Evolutionary conservation across 2,888 invertebrate species (phyloP).

Genomic region (Aplocera efformata): DNA sequence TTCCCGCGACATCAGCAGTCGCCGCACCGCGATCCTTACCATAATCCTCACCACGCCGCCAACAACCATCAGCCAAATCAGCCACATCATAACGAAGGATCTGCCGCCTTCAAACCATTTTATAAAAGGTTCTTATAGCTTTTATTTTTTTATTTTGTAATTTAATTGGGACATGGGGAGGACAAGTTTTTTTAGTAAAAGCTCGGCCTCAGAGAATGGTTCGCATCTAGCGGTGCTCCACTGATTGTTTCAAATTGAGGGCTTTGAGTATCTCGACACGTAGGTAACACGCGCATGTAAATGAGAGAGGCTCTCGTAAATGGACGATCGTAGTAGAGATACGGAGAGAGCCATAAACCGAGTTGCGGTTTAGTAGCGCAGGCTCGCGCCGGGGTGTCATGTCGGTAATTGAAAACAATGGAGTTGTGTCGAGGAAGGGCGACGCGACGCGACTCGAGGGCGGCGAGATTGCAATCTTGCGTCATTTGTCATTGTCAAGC

Average conservation of each 20-base stretch:
- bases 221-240: conserved; percentile 44
- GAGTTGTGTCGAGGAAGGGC: conserved; percentile 68
- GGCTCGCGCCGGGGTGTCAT: conserved; percentile 69
- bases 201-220: background rate
- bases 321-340: conserved; percentile 67
- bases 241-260: conserved; percentile 61
- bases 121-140: conserved; percentile 88
- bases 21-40: conserved; percentile 78
- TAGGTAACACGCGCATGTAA: conserved; percentile 49
- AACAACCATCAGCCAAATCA: conserved; percentile 72
- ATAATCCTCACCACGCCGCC: conserved; percentile 76
- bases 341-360: conserved; percentile 65
- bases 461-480: conserved; percentile 87
- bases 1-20: conserved; percentile 77
- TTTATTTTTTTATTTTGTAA: conserved; percentile 6
- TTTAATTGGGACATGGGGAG: too few relatives aligned
- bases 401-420: conserved; percentile 80
- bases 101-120: conserved; percentile 92
- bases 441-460: conserved; percentile 58
- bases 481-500: conserved; percentile 89
- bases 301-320: conserved; percentile 58
- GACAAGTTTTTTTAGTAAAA: background rate
- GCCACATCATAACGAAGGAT: conserved; percentile 76
- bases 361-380: conserved; percentile 66
- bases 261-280: conserved; percentile 33